Evolutionary conservation across 2,888 invertebrate species (phyloP), one percentile per base, ranked within the genome.

Genomic region (Cheilosia grossa): DNA sequence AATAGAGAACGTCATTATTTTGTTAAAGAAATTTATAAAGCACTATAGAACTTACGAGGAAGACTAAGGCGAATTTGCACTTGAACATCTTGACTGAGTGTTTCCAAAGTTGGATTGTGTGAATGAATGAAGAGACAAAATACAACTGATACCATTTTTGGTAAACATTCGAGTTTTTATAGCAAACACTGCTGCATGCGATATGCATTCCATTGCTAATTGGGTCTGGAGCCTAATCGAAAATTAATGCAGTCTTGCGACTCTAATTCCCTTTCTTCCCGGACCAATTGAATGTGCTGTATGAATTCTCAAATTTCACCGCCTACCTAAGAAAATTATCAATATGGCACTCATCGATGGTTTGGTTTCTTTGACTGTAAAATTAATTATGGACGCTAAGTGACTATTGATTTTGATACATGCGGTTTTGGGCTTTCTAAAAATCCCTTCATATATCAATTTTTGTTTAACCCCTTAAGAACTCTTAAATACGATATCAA

Each of bases 221-320:
- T 61, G 51, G 13, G 51, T 47, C 44, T 21, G 10, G 0, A 17
- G 37, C 6, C 67, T 83, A 79, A 83, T 83, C 70, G 69, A 30
- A 74, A 79, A 59, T 47, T 74, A 83, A 83, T 83, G 69, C 66
- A 27, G 47, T 72, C 78, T 70, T 72, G 19, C 54, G 30, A 77
- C 13, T 63, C 37, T 40, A 42, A 40, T 42, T 56, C 24, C 37
- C 33, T 15, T n/a, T 27, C 30, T 42, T 64, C 24, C 37, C 27
- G 53, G 30, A 49, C 49, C 42, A 37, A 74, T 74, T 56, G 27
- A 21, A 4, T 17, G n/a, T 47, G 42, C 13, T 42, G 9, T 75
- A 4, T 44, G 47, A 59, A 24, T 59, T 21, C 10, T 40, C 13
- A 40, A 51, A 59, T 51, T 13, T 47, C 58, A 47, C 58, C 19